These are phyloP conservation scores for Callospermophilus lateralis DNA, from an alignment of 2,113 vertebrate species.

Conservation along the genomic window DNA sequence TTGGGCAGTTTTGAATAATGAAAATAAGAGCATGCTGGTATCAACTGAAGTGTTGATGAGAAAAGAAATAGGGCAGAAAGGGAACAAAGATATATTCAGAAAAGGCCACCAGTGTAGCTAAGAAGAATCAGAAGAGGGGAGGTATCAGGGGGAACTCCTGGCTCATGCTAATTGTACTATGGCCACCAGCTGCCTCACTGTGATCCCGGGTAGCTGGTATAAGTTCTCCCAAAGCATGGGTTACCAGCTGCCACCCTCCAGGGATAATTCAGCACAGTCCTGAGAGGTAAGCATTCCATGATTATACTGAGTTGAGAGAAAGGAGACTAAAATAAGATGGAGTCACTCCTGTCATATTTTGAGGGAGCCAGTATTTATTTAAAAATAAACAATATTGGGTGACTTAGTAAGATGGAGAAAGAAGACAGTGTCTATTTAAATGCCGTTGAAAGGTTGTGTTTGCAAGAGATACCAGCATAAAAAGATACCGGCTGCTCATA, in stretches of 20 bases:
- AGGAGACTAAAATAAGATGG: not conserved
- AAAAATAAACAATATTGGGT: not conserved
- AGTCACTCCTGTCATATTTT: not conserved
- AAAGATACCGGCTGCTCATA: not conserved
- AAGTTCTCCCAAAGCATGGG: not conserved
- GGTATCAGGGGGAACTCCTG: not conserved
- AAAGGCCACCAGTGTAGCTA: not conserved
- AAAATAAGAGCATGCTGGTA: not conserved
- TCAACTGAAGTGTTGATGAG: not conserved
- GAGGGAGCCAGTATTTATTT: not conserved
- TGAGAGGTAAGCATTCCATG: not conserved
- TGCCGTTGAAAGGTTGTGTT: not conserved
- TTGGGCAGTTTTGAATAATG: not conserved
- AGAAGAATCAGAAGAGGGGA: not conserved
- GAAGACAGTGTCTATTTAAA: not conserved
- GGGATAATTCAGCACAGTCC: not conserved
- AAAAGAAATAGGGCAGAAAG: constrained; percentile 5
- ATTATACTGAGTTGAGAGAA: not conserved
- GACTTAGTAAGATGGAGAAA: not conserved
- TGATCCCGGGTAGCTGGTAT: not conserved
- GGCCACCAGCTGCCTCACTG: not conserved
- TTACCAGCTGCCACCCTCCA: not conserved
- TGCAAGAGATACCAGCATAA: not conserved
- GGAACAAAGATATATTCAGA: not conserved
- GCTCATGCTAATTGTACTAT: not conserved